A percentile compares a stretch with the other conserved stretches of the same genome.
Evolutionary conservation across 2,888 invertebrate species (phyloP).

Genomic region (Anthrax anthrax): DNA sequence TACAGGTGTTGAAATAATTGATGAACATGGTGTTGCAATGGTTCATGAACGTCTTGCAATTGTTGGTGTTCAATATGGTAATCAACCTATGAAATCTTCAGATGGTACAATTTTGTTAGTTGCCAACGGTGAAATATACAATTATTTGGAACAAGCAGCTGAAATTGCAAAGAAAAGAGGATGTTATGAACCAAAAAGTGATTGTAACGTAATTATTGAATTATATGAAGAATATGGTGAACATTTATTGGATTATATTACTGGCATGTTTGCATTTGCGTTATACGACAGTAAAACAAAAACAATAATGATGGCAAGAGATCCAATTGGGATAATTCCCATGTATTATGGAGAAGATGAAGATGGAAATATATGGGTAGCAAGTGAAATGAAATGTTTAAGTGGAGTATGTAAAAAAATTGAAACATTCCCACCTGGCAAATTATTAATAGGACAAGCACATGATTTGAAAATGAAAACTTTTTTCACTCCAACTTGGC

Average conservation of each 20-base stretch:
- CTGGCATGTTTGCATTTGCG: slow-evolving; percentile 32
- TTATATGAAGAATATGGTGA: slow-evolving; percentile 27
- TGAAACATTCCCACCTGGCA: slow-evolving; percentile 28
- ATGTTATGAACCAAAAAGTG: slow-evolving; percentile 27
- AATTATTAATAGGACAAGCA: slow-evolving; percentile 22
- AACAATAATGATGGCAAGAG: slow-evolving; percentile 27
- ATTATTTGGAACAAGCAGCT: slow-evolving; percentile 26
- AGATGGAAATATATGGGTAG: slow-evolving; percentile 28
- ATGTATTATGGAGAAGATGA: slow-evolving; percentile 28
- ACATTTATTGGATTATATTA: slow-evolving; percentile 24
- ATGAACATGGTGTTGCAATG: slow-evolving; percentile 26
- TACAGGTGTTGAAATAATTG: slow-evolving; percentile 24
- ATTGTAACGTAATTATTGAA: slow-evolving; percentile 32
- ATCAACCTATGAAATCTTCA: slow-evolving; percentile 27
- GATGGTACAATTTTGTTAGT: slow-evolving; percentile 24
- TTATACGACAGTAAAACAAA: slow-evolving; percentile 26
- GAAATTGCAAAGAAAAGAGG: slow-evolving; percentile 25
- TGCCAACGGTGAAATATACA: slow-evolving; percentile 34
- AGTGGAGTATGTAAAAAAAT: slow-evolving; percentile 23
- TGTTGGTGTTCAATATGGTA: slow-evolving; percentile 26
- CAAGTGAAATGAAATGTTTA: slow-evolving; percentile 34
- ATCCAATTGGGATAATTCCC: slow-evolving; percentile 34
- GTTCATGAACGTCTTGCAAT: slow-evolving; percentile 29
- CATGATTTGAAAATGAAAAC: slow-evolving; percentile 19
- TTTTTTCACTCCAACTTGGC: slow-evolving; percentile 26